Evolutionary conservation across 92 coral and sea anemone genomes (phyloP), one percentile per base, ranked within the genome.

Genomic region (Micromussa lordhowensis): DNA sequence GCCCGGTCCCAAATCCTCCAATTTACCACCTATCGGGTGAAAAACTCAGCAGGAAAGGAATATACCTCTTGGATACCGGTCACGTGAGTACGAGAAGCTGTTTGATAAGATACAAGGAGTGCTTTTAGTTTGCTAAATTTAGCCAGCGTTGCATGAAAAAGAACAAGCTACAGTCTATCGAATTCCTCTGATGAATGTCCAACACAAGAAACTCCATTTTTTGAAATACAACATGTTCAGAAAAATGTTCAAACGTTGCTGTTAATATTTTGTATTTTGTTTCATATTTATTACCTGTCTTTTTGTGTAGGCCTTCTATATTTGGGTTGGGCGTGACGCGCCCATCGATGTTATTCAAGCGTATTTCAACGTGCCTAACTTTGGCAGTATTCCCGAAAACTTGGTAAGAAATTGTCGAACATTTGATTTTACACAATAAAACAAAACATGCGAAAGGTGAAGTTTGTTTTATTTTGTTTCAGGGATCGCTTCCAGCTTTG

Each of bases 311-410:
- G 99, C 92, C 24, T 93, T 97, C 75, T 95, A 92, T 78, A 87
- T 97, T 68, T 97, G 99, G 99, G 95, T 97, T 53, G 99, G 98
- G 80, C 93, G 94, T 75, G 98, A 96, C 44, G 93, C 99, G 2
- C 93, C 98, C 11, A 68, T 55, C 80, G 99, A 92, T 38, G 94
- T 94, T 58, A 89, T 97, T 18, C 99, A 97, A 82, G 94, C 94
- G 74, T 79, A 95, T 68, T 94, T 97, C 74, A 95, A 94, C 54
- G 99, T 97, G 66, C 94, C 99, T 16, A 93, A 88, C 87, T 97
- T 83, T 80, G 81, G 89, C 73, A 91, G 94, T 80, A 92, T 97
- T 80, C 95, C 98, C 12, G 99, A 97, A 82, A 95, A 96, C 88
- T 79, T 97, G 99, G 99, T 97, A 83, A 88, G 98, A 77, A 32